Percentiles rank a stretch among this genome's conserved stretches.
Conservation (phyloP, 2,888 invertebrate genomes). For the Tanytarsus gracilentus region DNA sequence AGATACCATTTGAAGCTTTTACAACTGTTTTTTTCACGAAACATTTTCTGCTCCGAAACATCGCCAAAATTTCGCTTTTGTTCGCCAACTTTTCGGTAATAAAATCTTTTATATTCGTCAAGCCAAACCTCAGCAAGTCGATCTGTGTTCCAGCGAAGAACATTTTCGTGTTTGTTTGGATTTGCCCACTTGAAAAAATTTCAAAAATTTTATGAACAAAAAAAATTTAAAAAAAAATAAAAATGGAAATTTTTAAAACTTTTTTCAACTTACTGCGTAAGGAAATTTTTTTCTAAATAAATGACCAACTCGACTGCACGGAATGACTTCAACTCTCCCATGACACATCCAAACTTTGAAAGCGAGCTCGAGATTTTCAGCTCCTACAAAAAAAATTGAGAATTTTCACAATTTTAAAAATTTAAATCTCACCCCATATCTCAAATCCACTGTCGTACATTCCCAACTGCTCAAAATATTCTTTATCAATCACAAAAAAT, state of each 20-base stretch:
- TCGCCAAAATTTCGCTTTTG: slow-evolving; percentile 74
- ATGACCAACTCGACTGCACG: slow-evolving; percentile 35
- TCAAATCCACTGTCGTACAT: slow-evolving; percentile 32
- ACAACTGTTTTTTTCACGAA: slow-evolving; percentile 61
- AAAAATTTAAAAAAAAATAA: not conserved
- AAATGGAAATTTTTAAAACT: not conserved
- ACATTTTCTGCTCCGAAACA: slow-evolving; percentile 55
- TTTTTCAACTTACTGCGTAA: slow-evolving; percentile 47
- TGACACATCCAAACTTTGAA: slow-evolving; percentile 33
- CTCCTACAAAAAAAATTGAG: slow-evolving; percentile 30
- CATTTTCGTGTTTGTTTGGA: slow-evolving; percentile 50
- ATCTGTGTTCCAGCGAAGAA: slow-evolving; percentile 69
- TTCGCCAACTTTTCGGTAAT: slow-evolving; percentile 54
- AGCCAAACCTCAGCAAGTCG: slow-evolving; percentile 75
- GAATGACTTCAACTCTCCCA: slow-evolving; percentile 33
- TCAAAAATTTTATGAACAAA: not conserved
- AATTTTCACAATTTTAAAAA: not conserved
- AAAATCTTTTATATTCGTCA: slow-evolving; percentile 72
- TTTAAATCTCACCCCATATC: slow-evolving; percentile 10
- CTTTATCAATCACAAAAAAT: slow-evolving; percentile 33
- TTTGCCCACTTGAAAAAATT: not conserved
- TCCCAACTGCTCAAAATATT: slow-evolving; percentile 34
- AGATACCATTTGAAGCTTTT: slow-evolving; percentile 79
- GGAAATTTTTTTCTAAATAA: slow-evolving; percentile 50
- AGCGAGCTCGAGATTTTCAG: slow-evolving; percentile 32